Evolutionary conservation across 1,140 invertebrate species (phyloP).

Genomic region (Mycetomoellerius zeteki): DNA sequence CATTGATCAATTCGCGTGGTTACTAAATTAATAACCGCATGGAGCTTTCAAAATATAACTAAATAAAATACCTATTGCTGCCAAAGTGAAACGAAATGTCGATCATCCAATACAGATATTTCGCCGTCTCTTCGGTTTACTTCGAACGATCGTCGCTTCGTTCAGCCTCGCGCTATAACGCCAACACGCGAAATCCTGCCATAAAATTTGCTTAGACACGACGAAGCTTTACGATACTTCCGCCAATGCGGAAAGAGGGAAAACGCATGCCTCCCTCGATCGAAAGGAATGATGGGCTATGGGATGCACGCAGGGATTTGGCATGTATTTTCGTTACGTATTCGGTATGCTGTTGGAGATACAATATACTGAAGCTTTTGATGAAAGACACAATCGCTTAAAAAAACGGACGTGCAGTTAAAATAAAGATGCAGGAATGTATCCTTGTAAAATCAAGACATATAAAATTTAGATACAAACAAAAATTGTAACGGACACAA

Average conservation of each 20-base stretch:
- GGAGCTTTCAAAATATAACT: not conserved
- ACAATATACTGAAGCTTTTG: not conserved
- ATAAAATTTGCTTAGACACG: constrained; percentile 61
- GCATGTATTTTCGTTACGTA: constrained; percentile 32
- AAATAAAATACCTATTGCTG: not conserved
- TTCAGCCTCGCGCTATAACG: constrained; percentile 34
- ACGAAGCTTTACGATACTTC: constrained; percentile 44
- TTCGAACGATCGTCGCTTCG: constrained; percentile 11
- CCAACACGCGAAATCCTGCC: constrained; percentile 52
- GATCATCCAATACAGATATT: constrained; percentile 13
- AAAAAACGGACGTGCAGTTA: not conserved
- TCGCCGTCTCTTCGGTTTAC: constrained; percentile 25
- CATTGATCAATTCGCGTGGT: not conserved
- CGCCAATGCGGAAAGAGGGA: constrained; percentile 44
- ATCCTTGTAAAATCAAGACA: not conserved
- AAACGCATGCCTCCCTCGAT: constrained; percentile 21
- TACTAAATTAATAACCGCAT: not conserved
- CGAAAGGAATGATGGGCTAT: constrained; percentile 25
- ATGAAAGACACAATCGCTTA: constrained; percentile 14
- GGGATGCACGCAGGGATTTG: constrained; percentile 13
- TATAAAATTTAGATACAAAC: not conserved
- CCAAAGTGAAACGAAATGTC: constrained; percentile 26
- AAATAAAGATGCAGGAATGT: not conserved
- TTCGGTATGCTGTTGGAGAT: not conserved
- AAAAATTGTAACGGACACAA: not conserved